Conservation (phyloP, 2,113 vertebrate species). For the Brachypodius melanocephalos region DNA sequence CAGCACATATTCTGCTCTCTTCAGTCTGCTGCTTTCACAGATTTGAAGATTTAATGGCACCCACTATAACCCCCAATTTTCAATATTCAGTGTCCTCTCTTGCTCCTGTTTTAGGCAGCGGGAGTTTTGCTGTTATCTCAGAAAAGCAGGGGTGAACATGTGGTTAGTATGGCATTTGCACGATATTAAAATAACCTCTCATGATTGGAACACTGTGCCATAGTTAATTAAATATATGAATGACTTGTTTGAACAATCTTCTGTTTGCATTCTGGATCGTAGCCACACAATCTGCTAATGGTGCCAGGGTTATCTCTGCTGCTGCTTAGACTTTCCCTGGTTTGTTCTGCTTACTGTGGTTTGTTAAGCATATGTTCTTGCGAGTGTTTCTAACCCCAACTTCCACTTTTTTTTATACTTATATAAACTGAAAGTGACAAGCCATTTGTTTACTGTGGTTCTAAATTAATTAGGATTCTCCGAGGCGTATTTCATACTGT, state of each 20-base stretch:
- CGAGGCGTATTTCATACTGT: constrained; percentile 19
- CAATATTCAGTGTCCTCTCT: neutral
- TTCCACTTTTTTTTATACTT: constrained; percentile 43
- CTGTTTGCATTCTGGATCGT: constrained; percentile 46
- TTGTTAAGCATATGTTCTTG: constrained; percentile 38
- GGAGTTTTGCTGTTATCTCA: constrained; percentile 33
- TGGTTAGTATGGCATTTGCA: constrained; percentile 34
- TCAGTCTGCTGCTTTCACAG: constrained; percentile 6
- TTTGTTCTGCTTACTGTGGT: constrained; percentile 39
- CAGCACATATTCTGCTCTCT: neutral
- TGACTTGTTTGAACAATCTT: constrained; percentile 63
- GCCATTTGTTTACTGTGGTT: constrained; percentile 35
- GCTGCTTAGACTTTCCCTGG: constrained; percentile 21
- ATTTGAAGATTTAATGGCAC: neutral
- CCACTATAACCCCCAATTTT: neutral
- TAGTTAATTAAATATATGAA: constrained; percentile 61
- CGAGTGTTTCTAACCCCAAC: constrained; percentile 38
- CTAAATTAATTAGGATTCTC: constrained; percentile 60
- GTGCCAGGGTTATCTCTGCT: constrained; percentile 52
- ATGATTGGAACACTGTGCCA: constrained; percentile 48
- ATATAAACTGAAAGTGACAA: constrained; percentile 57
- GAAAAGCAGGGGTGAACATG: constrained; percentile 24
- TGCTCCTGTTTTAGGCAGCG: constrained; percentile 13
- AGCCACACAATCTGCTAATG: constrained; percentile 58
- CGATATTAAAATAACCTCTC: constrained; percentile 62